Percentiles rank a stretch among this genome's conserved stretches.
Conservation (phyloP, 2,888 invertebrate genomes). For the Agriopis marginaria region DNA sequence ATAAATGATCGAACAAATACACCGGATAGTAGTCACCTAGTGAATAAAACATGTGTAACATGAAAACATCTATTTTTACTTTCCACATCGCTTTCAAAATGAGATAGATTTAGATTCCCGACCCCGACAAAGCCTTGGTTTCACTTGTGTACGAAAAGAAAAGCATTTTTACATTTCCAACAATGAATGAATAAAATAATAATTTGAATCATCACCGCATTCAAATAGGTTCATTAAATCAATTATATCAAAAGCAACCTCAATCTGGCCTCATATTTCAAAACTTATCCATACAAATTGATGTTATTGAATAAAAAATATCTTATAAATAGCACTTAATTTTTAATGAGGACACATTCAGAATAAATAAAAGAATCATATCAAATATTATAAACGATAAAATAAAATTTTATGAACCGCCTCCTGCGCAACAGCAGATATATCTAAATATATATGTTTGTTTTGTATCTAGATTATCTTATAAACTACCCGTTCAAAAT, state of each 20-base stretch:
- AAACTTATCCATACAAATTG: conserved; percentile 50
- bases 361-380: conserved; percentile 8
- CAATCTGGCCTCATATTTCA: conserved; percentile 54
- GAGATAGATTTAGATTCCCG: conserved; percentile 7
- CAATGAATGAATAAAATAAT: conserved; percentile 43
- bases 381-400: conserved; percentile 14
- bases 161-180: neutral
- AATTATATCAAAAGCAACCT: conserved; percentile 51
- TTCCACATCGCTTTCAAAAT: conserved; percentile 4
- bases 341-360: conserved; percentile 27
- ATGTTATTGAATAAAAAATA: conserved; percentile 38
- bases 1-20: conserved; percentile 4
- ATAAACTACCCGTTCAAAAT: conserved; percentile 19
- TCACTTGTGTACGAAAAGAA: neutral
- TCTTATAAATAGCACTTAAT: conserved; percentile 42
- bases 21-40: conserved; percentile 7
- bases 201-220: conserved; percentile 58
- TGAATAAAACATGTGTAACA: conserved; percentile 18
- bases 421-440: neutral
- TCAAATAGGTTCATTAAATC: conserved; percentile 60
- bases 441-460: neutral
- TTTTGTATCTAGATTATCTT: neutral
- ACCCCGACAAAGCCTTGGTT: neutral
- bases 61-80: conserved; percentile 13
- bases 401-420: conserved; percentile 21